Evolutionary conservation across 1,140 invertebrate genomes (phyloP), one percentile per base, ranked within the genome.

Genomic region (Aradophagus sp.): DNA sequence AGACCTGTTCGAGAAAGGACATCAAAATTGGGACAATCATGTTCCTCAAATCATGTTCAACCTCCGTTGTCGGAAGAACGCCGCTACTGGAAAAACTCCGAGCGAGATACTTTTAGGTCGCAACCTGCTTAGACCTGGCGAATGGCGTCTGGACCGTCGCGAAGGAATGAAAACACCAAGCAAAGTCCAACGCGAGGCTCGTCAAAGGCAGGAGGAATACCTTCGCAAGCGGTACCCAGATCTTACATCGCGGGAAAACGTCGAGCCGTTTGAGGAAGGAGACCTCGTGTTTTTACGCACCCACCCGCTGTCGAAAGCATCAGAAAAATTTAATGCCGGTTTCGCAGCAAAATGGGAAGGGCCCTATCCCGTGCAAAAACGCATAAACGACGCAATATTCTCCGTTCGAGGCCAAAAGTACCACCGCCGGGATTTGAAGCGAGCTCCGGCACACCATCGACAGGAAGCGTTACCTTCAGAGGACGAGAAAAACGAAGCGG

Each of bases 251-350:
- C 2, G 38, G 26, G n/a, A 16, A 1, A 45, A 35, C 2, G 3
- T n/a, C 19, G 32, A 15, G n/a, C 3, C 19, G 4, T 23, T 63
- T 15, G 15, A 32, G 3, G 5, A 10, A n/a, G 62, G 62, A 11
- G 42, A 67, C 12, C 0, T 7, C 1, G 52, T 67, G 2, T 67
- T 36, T 16, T 12, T 52, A 0, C 10, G 11, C 29, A 35, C 27
- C 0, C 47, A 44, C 12, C 31, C 38, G 1, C 16, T 67, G 4
- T 52, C 44, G 11, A 61, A 61, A 11, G 55, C 65, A 3, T 27
- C 2, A 2, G 48, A 61, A 1, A 61, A 61, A 7, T 55, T 48
- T 16, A 32, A 53, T 15, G 65, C 65, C 0, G 65, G 56, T n/a
- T 53, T 69, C 6, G 48, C 47, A 0, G 1, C 39, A 2, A 52